Conservation (phyloP, 2,888 invertebrate species). For the Drosophila demipolita region DNA sequence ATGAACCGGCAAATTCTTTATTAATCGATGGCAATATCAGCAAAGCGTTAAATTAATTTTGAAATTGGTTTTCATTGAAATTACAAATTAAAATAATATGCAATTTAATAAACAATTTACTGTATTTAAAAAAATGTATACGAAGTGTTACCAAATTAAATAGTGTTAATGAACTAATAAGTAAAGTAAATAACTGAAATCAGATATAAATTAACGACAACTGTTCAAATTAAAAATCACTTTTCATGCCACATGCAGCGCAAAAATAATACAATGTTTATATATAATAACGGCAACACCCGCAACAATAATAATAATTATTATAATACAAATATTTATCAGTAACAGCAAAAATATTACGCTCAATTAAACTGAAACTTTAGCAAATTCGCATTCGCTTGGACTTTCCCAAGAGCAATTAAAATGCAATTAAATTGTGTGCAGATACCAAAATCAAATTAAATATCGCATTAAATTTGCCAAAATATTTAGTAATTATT, state of each 20-base stretch:
- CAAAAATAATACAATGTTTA: neutral
- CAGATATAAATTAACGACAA: too few relatives aligned
- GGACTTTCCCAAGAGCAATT: slow-evolving; percentile 52
- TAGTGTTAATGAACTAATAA: neutral
- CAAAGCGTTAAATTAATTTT: neutral
- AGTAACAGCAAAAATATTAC: slow-evolving; percentile 14
- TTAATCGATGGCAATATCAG: slow-evolving; percentile 7
- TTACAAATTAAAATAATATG: neutral
- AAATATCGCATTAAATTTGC: slow-evolving; percentile 31
- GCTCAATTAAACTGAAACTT: slow-evolving; percentile 59
- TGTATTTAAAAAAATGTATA: neutral
- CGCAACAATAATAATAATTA: neutral
- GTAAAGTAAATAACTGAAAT: neutral
- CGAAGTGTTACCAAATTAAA: neutral
- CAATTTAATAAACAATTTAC: neutral
- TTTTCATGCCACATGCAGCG: neutral
- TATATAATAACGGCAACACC: neutral
- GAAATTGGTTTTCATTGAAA: neutral
- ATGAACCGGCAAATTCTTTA: slow-evolving; percentile 26
- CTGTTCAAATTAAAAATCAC: neutral
- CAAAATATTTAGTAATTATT: slow-evolving; percentile 7
- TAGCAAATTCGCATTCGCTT: slow-evolving; percentile 21
- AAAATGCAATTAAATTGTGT: slow-evolving; percentile 65
- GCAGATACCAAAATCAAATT: slow-evolving; percentile 40
- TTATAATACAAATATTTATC: neutral